Conservation (phyloP, 2,888 invertebrate species). For the Melanchra persicariae region DNA sequence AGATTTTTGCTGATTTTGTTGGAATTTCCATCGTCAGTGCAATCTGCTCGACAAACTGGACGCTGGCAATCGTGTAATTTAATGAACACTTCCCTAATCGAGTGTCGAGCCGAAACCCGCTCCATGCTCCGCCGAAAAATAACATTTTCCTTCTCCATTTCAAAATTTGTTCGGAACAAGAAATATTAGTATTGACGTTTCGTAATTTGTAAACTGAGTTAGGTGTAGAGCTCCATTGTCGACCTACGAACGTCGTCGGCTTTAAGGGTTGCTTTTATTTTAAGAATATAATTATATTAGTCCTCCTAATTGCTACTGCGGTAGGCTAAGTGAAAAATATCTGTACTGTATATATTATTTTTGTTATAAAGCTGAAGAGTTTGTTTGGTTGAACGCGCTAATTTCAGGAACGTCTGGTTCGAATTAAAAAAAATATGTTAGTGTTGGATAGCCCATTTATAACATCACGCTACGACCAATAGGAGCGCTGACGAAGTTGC, state of each 20-base stretch:
- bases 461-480: too few relatives aligned
- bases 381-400: too few relatives aligned
- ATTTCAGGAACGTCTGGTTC: too few relatives aligned
- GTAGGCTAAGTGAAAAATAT: not conserved
- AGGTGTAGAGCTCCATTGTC: conserved; percentile 11
- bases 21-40: conserved; percentile 78
- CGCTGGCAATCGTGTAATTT: conserved; percentile 86
- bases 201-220: conserved; percentile 49
- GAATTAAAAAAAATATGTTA: too few relatives aligned
- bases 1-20: conserved; percentile 76
- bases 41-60: conserved; percentile 84
- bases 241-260: conserved; percentile 16
- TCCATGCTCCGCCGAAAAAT: conserved; percentile 74
- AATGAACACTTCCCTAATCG: conserved; percentile 88
- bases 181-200: conserved; percentile 54
- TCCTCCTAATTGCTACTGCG: not conserved
- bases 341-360: too few relatives aligned
- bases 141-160: conserved; percentile 74
- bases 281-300: conserved; percentile 12
- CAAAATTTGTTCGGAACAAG: conserved; percentile 53
- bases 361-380: too few relatives aligned
- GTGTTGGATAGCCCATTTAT: too few relatives aligned
- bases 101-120: conserved; percentile 80
- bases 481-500: too few relatives aligned
- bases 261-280: conserved; percentile 9